Conservation (phyloP, 2,113 vertebrate genomes). For the Ascaphus truei region DNA sequence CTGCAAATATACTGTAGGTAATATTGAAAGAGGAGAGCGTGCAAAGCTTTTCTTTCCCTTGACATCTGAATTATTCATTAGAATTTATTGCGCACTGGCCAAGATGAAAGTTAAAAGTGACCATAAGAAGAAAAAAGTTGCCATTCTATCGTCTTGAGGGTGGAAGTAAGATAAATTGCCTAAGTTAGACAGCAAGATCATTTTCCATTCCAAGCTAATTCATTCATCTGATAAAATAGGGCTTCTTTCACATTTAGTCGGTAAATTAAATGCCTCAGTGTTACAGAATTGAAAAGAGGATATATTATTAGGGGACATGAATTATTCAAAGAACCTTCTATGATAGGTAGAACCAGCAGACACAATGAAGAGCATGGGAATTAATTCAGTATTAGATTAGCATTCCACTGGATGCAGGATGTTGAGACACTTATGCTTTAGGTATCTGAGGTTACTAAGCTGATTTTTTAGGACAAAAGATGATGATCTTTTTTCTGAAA, state of each 20-base stretch:
- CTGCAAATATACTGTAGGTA: slow-evolving; percentile 36
- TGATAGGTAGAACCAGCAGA: slow-evolving; percentile 41
- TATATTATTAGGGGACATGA: slow-evolving; percentile 44
- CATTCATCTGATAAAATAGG: slow-evolving; percentile 48
- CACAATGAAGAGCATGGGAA: slow-evolving; percentile 40
- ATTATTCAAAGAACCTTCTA: slow-evolving; percentile 51
- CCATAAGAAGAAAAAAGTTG: slow-evolving; percentile 28
- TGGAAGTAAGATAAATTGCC: not conserved
- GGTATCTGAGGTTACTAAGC: slow-evolving; percentile 11
- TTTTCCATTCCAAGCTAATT: slow-evolving; percentile 49
- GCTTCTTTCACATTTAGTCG: slow-evolving; percentile 43
- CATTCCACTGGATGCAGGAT: slow-evolving; percentile 18
- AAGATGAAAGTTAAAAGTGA: slow-evolving; percentile 23
- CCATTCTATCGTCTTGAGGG: slow-evolving; percentile 27
- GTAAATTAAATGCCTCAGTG: slow-evolving; percentile 49
- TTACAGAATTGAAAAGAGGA: slow-evolving; percentile 47
- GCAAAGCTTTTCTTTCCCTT: slow-evolving; percentile 38
- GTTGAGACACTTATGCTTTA: slow-evolving; percentile 1
- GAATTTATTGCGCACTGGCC: slow-evolving; percentile 36
- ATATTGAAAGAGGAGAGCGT: slow-evolving; percentile 35
- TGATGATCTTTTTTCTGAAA: not conserved
- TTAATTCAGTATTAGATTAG: slow-evolving; percentile 48
- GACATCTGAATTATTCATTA: slow-evolving; percentile 42
- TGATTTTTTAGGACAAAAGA: slow-evolving; percentile 20
- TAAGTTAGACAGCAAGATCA: slow-evolving; percentile 42